Conservation (phyloP, 2,113 vertebrate species). For the Psittacula cyanocephala region DNA sequence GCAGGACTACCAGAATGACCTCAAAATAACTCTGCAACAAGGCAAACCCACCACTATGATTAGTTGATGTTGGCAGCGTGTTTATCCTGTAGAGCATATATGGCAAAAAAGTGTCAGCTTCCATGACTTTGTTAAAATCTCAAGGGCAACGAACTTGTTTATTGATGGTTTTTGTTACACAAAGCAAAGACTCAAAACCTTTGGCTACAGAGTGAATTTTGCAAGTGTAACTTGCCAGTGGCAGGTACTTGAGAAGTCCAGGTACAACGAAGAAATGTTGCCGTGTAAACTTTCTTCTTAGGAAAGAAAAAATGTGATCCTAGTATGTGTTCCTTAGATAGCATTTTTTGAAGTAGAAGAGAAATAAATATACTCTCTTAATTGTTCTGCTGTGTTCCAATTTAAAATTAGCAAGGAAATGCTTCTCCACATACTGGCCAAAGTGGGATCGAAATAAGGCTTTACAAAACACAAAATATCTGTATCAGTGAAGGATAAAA, state of each 20-base stretch:
- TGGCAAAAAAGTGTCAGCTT: background rate
- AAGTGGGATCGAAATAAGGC: background rate
- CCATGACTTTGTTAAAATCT: background rate
- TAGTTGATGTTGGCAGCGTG: background rate
- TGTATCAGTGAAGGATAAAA: background rate
- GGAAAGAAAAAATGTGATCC: background rate
- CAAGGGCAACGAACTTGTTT: background rate
- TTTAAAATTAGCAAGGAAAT: background rate
- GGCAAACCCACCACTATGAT: background rate
- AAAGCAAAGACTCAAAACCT: background rate
- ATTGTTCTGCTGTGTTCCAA: background rate
- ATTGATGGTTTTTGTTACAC: background rate
- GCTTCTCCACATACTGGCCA: background rate
- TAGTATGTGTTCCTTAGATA: background rate
- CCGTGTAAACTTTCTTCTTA: background rate
- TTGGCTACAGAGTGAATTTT: background rate
- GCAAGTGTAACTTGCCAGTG: background rate
- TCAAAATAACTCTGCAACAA: constrained; percentile 17
- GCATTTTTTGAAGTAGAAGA: background rate
- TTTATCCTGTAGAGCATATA: background rate
- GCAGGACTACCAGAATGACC: background rate
- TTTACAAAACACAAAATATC: background rate
- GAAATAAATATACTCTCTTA: background rate
- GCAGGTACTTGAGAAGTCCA: background rate
- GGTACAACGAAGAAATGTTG: background rate